Percentiles rank a stretch among this genome's conserved stretches.
phyloP scores from a whole-genome alignment of 2,797 vertebrate genomes.

The Dermochelys coriacea region DNA sequence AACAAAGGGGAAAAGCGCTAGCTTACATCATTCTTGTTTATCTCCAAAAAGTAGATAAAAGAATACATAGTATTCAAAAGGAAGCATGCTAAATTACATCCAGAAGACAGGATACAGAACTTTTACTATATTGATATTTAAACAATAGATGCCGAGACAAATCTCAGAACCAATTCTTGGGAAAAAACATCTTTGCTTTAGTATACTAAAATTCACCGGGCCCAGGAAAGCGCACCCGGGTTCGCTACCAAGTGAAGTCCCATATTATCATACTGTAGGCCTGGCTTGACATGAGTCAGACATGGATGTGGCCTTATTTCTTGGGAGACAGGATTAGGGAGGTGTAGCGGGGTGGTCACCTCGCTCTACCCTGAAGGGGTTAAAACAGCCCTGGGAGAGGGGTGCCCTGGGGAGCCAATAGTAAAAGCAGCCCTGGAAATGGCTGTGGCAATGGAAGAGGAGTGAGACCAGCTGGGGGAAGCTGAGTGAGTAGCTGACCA shows the following conservation, averaged over 20 bases:
- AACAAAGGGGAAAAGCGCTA: not conserved
- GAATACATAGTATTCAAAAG: not conserved
- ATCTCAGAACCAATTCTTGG: not conserved
- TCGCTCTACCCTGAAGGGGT: no score
- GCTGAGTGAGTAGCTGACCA: no score
- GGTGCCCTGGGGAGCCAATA: no score
- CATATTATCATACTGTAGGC: not conserved
- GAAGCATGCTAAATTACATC: no score
- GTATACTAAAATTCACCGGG: not conserved
- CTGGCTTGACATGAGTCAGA: not conserved
- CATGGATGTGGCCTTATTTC: not conserved
- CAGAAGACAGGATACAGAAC: no score
- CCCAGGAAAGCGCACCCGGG: not conserved
- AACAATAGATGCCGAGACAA: not conserved
- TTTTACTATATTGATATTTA: not conserved
- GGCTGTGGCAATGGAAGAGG: no score
- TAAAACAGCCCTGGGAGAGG: no score
- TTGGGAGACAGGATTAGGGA: not conserved
- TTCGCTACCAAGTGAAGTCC: not conserved
- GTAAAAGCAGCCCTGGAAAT: no score
- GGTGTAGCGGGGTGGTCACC: no score
- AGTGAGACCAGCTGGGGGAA: no score
- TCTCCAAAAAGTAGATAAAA: not conserved
- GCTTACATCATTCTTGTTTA: not conserved
- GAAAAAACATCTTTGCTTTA: not conserved